Conservation (phyloP, 2,113 vertebrate species). For the Dolichotis patagonum region DNA sequence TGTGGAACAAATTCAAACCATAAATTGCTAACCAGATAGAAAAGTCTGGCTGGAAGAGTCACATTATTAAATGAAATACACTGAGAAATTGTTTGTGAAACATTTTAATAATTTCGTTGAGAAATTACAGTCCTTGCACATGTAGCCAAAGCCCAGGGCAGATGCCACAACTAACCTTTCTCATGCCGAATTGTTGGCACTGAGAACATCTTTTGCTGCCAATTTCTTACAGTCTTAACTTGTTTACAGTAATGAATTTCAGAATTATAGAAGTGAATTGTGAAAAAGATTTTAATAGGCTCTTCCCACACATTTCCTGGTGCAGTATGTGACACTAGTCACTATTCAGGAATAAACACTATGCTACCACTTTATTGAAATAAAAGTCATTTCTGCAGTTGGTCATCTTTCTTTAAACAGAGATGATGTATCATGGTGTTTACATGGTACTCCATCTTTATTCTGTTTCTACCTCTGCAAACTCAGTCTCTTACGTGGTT, state of each 20-base stretch:
- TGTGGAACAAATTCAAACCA: background rate
- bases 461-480: background rate
- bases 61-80: constrained; percentile 56
- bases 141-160: constrained; percentile 23
- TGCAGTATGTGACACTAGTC: background rate
- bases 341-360: background rate
- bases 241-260: constrained; percentile 53
- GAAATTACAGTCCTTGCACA: constrained; percentile 13
- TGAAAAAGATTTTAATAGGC: constrained; percentile 12
- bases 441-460: background rate
- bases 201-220: constrained; percentile 15
- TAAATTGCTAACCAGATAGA: constrained; percentile 58
- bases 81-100: constrained; percentile 39
- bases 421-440: background rate
- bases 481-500: background rate
- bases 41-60: constrained; percentile 50
- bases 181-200: constrained; percentile 56
- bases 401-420: constrained; percentile 1
- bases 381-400: background rate
- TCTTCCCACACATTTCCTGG: background rate
- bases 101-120: constrained; percentile 43
- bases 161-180: constrained; percentile 48
- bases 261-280: constrained; percentile 40
- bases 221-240: constrained; percentile 54
- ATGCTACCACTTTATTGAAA: background rate